phyloP scores from a whole-genome alignment of 35 echinoderm and acorn worm species.

The Holothuria glaberrima region DNA sequence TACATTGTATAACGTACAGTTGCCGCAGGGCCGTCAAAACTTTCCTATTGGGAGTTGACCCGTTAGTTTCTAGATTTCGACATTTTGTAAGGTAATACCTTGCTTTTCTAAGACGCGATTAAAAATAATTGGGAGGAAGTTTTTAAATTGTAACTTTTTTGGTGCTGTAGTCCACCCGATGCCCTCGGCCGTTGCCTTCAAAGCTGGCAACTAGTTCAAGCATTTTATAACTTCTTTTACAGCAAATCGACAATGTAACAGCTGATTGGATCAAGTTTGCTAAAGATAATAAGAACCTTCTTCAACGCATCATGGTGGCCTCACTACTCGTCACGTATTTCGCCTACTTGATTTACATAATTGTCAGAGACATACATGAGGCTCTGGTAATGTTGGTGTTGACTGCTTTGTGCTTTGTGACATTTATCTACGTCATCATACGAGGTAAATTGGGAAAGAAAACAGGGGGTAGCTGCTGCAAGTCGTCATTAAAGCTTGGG shows the following conservation, averaged over 20 bases:
- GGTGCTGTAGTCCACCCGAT: too few species aligned
- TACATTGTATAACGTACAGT: too few species aligned
- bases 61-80: too few species aligned
- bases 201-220: too few species aligned
- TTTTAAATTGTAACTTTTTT: too few species aligned
- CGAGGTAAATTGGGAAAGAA: slow-evolving; percentile 48
- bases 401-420: slow-evolving; percentile 31
- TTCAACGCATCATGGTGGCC: background rate
- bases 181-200: too few species aligned
- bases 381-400: slow-evolving; percentile 70
- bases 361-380: slow-evolving; percentile 49
- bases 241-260: slow-evolving; percentile 11
- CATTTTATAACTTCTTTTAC: background rate
- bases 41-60: too few species aligned
- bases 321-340: background rate
- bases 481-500: background rate
- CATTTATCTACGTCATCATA: slow-evolving; percentile 39
- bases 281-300: background rate
- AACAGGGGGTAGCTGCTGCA: slow-evolving; percentile 2
- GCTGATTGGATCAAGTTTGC: background rate
- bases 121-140: too few species aligned
- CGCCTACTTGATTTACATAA: slow-evolving; percentile 55
- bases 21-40: too few species aligned
- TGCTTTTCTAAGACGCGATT: too few species aligned
- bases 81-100: too few species aligned